phyloP scores from a whole-genome alignment of 2,888 invertebrate species.

The Thereva nobilitata region DNA sequence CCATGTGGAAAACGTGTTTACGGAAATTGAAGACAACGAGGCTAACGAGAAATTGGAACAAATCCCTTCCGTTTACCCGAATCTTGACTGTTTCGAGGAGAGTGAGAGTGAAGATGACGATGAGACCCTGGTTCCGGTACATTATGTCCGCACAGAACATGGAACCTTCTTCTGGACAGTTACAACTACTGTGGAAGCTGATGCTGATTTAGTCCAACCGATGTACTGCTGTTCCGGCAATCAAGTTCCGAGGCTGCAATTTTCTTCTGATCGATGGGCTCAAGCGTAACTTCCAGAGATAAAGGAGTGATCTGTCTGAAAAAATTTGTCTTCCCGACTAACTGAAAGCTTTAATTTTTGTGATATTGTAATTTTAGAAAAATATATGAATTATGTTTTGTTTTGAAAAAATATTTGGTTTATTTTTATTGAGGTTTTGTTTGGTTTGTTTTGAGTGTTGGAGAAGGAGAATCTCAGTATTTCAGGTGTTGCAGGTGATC shows the following conservation, averaged over 20 bases:
- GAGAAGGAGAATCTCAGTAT: too few relatives aligned
- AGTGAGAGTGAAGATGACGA: conserved; percentile 53
- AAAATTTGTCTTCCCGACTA: too few relatives aligned
- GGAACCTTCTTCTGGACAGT: conserved; percentile 86
- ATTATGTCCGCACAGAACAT: conserved; percentile 77
- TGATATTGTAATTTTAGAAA: too few relatives aligned
- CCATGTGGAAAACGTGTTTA: conserved; percentile 52
- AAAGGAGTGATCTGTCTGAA: too few relatives aligned
- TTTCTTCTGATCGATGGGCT: conserved; percentile 65
- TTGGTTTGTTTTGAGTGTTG: too few relatives aligned
- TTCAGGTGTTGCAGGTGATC: too few relatives aligned
- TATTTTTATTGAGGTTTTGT: too few relatives aligned
- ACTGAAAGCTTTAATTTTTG: too few relatives aligned
- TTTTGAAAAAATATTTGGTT: too few relatives aligned
- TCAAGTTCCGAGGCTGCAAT: conserved; percentile 51
- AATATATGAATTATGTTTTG: too few relatives aligned
- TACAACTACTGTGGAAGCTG: conserved; percentile 57
- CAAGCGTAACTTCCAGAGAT: conserved; percentile 63
- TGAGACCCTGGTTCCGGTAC: conserved; percentile 64
- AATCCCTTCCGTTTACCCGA: background rate
- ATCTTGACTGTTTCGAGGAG: conserved; percentile 46
- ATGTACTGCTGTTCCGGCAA: conserved; percentile 53
- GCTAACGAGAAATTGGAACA: conserved; percentile 73
- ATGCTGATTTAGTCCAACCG: conserved; percentile 54
- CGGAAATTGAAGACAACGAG: conserved; percentile 77